Conservation (phyloP, 1,140 invertebrate species). For the Maniola jurtina region DNA sequence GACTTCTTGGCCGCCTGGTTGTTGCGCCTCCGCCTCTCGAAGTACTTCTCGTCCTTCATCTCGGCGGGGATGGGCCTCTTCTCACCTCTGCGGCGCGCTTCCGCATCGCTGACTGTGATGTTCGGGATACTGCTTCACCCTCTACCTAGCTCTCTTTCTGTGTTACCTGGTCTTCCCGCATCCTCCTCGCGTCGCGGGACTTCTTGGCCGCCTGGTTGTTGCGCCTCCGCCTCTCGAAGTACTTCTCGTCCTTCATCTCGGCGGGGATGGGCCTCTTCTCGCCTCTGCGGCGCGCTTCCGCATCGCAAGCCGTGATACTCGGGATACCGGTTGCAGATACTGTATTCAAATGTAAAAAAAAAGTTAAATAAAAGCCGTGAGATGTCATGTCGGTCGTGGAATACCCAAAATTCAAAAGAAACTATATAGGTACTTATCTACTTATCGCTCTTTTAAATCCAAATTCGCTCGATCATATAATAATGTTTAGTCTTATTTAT, state of each 20-base stretch:
- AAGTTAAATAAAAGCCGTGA: no score
- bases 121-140: no score
- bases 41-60: slow-evolving; percentile 94
- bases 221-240: slow-evolving; percentile 90
- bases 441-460: no score
- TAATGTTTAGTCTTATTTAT: no score
- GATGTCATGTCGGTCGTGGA: no score
- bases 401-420: no score
- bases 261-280: slow-evolving; percentile 93
- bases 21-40: slow-evolving; percentile 90
- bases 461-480: no score
- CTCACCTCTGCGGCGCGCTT: slow-evolving; percentile 83
- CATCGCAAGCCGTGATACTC: slow-evolving; percentile 29
- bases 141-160: no score
- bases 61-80: slow-evolving; percentile 93
- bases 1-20: slow-evolving; percentile 96
- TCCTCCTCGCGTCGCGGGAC: slow-evolving; percentile 90
- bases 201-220: slow-evolving; percentile 96
- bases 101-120: slow-evolving; percentile 36
- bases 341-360: neutral
- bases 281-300: slow-evolving; percentile 79
- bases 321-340: slow-evolving; percentile 1
- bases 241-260: slow-evolving; percentile 93
- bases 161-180: slow-evolving; percentile 91
- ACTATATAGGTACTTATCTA: no score